These are phyloP conservation scores for fruit fly (Drosophila melanogaster) DNA, from an alignment of 1,140 invertebrate genomes.

Conservation along the genomic window DNA sequence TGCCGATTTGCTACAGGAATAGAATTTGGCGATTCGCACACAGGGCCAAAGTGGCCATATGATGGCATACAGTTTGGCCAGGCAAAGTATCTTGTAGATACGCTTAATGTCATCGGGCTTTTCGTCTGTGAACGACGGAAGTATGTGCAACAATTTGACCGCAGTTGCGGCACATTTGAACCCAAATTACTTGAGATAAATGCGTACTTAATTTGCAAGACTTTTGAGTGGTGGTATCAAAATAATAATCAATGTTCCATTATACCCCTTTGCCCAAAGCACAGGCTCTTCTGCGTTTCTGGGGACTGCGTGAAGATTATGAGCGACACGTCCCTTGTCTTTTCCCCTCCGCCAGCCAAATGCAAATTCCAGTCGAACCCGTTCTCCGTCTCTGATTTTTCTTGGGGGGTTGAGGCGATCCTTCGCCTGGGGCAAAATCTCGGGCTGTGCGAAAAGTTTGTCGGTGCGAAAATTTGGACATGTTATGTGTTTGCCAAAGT, in stretches of 20 bases:
- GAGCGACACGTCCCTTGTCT: constrained; percentile 61
- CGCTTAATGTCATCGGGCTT: constrained; percentile 67
- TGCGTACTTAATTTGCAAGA: constrained; percentile 82
- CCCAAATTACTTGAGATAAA: constrained; percentile 82
- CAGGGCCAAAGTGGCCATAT: constrained; percentile 70
- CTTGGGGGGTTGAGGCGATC: constrained; percentile 1
- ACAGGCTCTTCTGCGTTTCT: constrained; percentile 20
- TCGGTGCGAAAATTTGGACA: constrained; percentile 81
- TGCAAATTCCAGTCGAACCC: constrained; percentile 73
- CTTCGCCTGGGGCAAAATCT: constrained; percentile 25
- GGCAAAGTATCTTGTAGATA: constrained; percentile 53
- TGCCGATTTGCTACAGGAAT: constrained; percentile 71
- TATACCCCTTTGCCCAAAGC: constrained; percentile 57
- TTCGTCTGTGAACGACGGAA: constrained; percentile 60
- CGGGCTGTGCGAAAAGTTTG: constrained; percentile 68
- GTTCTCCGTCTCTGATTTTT: constrained; percentile 40
- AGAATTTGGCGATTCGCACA: constrained; percentile 41
- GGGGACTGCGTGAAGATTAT: constrained; percentile 77
- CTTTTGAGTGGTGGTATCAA: constrained; percentile 81
- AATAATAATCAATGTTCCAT: constrained; percentile 82
- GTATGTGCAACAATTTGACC: constrained; percentile 78
- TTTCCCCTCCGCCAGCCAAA: constrained; percentile 6
- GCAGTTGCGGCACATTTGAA: constrained; percentile 82
- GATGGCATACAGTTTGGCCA: constrained; percentile 61
- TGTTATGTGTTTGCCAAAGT: constrained; percentile 81